These are phyloP conservation scores for Eupithecia vulgata DNA, from an alignment of 2,888 invertebrate genomes.

Conservation along the genomic window DNA sequence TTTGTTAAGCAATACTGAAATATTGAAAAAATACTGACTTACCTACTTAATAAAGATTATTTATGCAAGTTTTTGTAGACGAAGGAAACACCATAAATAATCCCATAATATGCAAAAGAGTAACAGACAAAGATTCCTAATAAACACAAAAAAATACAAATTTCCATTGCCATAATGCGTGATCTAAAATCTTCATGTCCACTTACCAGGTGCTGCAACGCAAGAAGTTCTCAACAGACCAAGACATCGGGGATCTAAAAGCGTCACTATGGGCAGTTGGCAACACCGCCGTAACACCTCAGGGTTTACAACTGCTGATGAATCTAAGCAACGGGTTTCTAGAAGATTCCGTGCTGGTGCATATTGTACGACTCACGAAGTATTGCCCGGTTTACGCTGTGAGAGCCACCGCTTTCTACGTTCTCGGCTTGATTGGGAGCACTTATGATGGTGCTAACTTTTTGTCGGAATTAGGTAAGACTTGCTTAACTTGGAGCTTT, in stretches of 20 bases:
- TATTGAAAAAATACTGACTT: too few relatives aligned
- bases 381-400: constrained; percentile 93
- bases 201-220: constrained; percentile 65
- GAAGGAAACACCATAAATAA: too few relatives aligned
- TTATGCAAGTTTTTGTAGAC: too few relatives aligned
- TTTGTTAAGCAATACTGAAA: too few relatives aligned
- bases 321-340: constrained; percentile 71
- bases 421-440: constrained; percentile 92
- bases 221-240: constrained; percentile 85
- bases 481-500: too few relatives aligned
- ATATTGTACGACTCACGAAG: constrained; percentile 88
- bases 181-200: neutral
- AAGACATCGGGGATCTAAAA: constrained; percentile 91
- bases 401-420: constrained; percentile 94
- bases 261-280: constrained; percentile 95
- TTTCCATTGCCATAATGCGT: neutral
- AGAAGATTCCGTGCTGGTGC: constrained; percentile 75
- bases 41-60: too few relatives aligned
- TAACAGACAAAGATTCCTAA: too few relatives aligned
- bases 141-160: too few relatives aligned
- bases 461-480: constrained; percentile 87
- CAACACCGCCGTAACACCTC: constrained; percentile 90
- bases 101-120: too few relatives aligned
- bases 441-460: constrained; percentile 93
- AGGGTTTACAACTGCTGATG: constrained; percentile 90